A percentile compares a stretch with the other conserved stretches of the same genome.
These are phyloP conservation scores for Ectropis crepuscularia DNA, from an alignment of 2,888 invertebrate genomes.

Conservation along the genomic window DNA sequence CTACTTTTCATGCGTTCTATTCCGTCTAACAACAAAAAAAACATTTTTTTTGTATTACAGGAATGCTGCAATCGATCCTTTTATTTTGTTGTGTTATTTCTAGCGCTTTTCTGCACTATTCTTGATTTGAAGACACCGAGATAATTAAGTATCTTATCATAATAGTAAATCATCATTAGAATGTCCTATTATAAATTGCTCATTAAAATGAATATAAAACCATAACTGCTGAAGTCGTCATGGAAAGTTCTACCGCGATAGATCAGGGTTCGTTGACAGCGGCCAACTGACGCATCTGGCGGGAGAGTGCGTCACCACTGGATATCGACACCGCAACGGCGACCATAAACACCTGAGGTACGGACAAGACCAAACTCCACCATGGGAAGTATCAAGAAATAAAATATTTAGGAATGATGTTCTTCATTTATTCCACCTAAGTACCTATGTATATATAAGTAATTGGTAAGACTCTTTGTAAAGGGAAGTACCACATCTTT, in stretches of 20 bases:
- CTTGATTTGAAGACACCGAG: background rate
- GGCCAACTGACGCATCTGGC: constrained; percentile 51
- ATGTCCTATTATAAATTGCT: background rate
- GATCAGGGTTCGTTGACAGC: constrained; percentile 60
- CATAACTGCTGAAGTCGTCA: constrained; percentile 29
- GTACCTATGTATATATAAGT: no score
- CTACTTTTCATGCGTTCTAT: no score
- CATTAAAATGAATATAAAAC: background rate
- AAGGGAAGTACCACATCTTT: no score
- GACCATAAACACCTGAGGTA: constrained; percentile 1
- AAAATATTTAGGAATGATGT: no score
- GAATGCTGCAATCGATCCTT: no score
- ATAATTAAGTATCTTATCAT: background rate
- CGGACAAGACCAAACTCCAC: no score
- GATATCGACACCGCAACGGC: constrained; percentile 49
- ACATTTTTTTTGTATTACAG: no score
- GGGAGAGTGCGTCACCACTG: constrained; percentile 58
- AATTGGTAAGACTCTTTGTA: no score
- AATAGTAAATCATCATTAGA: background rate
- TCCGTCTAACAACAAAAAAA: no score
- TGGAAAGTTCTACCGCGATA: constrained; percentile 45
- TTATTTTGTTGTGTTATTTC: background rate
- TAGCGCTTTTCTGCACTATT: background rate
- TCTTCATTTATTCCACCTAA: no score
- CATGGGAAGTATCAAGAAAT: no score